Evolutionary conservation across 2,797 vertebrate genomes (phyloP).

Genomic region (Merluccius polli): DNA sequence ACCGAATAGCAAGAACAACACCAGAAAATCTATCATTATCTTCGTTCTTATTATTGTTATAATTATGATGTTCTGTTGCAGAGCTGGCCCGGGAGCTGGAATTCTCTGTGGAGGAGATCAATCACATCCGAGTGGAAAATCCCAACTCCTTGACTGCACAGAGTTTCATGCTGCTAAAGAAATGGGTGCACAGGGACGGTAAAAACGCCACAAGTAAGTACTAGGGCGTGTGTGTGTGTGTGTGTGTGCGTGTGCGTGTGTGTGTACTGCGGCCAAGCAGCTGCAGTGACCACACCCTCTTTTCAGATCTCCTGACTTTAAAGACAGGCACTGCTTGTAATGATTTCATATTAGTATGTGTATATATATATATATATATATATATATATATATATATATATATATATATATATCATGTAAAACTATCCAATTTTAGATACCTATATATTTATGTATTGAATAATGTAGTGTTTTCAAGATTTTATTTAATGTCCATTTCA

Average conservation of each 20-base stretch:
- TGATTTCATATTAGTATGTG: background rate
- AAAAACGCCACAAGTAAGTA: slow-evolving; percentile 99
- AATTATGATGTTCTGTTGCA: slow-evolving; percentile 50
- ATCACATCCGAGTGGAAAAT: slow-evolving; percentile 97
- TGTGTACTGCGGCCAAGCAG: background rate
- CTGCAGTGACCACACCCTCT: slow-evolving; percentile 4
- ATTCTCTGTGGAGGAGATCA: slow-evolving; percentile 99
- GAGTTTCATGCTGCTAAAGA: slow-evolving; percentile 99
- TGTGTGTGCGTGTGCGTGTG: slow-evolving; percentile 15
- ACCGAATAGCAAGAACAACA: background rate
- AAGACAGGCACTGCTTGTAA: background rate
- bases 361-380: background rate
- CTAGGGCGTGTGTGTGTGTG: background rate
- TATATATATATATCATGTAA: background rate
- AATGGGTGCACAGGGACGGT: slow-evolving; percentile 98
- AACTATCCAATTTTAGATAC: background rate
- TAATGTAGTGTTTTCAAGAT: background rate
- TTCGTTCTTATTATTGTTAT: background rate
- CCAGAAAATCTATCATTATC: background rate
- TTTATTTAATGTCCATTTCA: background rate
- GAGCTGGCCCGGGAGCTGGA: slow-evolving; percentile 98
- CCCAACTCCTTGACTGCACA: slow-evolving; percentile 97
- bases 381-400: too few relatives aligned
- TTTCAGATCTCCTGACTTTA: background rate
- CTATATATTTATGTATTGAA: background rate